Percentiles rank a stretch among this genome's conserved stretches.
Conservation (phyloP, 2,888 invertebrate genomes). For the Nasonovia ribisnigri region DNA sequence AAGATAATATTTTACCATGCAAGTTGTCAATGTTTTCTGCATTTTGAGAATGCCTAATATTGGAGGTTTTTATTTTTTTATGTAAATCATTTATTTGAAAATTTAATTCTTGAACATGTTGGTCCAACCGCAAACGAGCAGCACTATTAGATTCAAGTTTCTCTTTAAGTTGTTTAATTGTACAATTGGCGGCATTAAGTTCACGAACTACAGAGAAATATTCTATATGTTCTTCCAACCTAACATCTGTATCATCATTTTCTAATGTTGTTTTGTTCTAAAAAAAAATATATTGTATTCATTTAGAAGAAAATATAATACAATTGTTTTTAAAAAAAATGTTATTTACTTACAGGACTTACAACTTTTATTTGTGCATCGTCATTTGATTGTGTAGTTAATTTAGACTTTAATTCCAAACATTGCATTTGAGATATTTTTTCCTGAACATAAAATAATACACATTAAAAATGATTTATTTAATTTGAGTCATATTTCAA, state of each 20-base stretch:
- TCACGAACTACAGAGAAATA: conserved; percentile 3
- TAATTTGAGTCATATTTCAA: background rate
- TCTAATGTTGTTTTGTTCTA: background rate
- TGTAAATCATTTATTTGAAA: conserved; percentile 55
- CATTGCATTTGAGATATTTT: conserved; percentile 17
- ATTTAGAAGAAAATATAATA: background rate
- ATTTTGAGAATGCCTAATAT: conserved; percentile 46
- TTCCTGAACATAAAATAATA: conserved; percentile 40
- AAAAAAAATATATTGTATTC: background rate
- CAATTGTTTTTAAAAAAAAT: background rate
- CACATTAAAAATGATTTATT: background rate
- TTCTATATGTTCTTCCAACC: background rate
- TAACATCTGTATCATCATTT: background rate
- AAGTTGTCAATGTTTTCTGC: background rate
- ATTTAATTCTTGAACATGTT: conserved; percentile 56
- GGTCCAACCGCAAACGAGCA: conserved; percentile 23
- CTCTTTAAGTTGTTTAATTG: conserved; percentile 34
- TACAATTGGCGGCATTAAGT: conserved; percentile 21
- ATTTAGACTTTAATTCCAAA: background rate
- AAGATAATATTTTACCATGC: conserved; percentile 17
- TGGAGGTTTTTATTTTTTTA: conserved; percentile 28
- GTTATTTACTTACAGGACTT: conserved; percentile 31
- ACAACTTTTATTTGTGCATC: background rate
- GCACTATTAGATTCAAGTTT: conserved; percentile 54
- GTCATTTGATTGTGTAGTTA: background rate